These are phyloP conservation scores for Dynastes hyllus DNA, from an alignment of 2,888 invertebrate species.

Conservation along the genomic window DNA sequence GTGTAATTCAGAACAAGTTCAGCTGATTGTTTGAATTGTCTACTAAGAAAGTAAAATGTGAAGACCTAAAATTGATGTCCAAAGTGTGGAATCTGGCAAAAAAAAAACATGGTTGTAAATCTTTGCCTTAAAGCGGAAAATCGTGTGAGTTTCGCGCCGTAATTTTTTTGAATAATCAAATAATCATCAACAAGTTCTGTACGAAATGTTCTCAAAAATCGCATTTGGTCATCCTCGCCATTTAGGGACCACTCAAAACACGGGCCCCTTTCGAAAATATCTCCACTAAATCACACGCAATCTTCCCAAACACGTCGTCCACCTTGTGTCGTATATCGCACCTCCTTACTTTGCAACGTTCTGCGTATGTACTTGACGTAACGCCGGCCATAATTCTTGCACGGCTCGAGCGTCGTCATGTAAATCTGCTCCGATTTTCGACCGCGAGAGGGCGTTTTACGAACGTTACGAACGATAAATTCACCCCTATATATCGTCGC, in stretches of 20 bases:
- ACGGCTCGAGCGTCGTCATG: slow-evolving; percentile 4
- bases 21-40: too few species aligned
- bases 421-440: slow-evolving; percentile 39
- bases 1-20: too few species aligned
- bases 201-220: too few species aligned
- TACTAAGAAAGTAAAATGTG: too few species aligned
- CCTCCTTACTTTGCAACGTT: not conserved
- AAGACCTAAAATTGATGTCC: too few species aligned
- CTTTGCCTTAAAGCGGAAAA: too few species aligned
- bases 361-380: not conserved
- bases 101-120: too few species aligned
- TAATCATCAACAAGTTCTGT: too few species aligned
- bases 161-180: too few species aligned
- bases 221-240: not conserved
- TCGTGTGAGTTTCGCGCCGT: too few species aligned
- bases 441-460: slow-evolving; percentile 29
- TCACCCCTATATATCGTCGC: slow-evolving; percentile 29
- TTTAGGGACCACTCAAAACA: not conserved
- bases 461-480: slow-evolving; percentile 17
- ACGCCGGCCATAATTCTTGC: slow-evolving; percentile 14
- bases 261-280: not conserved
- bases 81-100: too few species aligned
- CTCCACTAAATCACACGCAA: slow-evolving; percentile 7
- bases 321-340: not conserved
- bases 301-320: not conserved